A percentile compares a stretch with the other conserved stretches of the same genome.
phyloP scores from a whole-genome alignment of 2,797 vertebrate species.

The Mastacembelus armatus region DNA sequence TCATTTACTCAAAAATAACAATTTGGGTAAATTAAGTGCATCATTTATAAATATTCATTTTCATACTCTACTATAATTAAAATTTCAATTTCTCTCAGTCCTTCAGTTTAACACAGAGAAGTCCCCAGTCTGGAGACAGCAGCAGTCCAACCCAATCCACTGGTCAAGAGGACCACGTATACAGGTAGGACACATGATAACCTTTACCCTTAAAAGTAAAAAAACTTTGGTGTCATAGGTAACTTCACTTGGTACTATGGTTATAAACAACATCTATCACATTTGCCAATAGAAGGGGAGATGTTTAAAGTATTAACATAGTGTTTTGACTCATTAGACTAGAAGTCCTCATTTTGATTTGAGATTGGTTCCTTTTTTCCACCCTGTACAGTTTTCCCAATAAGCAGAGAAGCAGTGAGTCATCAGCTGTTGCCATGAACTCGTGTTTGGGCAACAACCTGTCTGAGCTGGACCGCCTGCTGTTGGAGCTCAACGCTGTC shows the following conservation, averaged over 20 bases:
- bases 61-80: neutral
- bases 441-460: conserved; percentile 94
- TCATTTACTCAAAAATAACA: neutral
- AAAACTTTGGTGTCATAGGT: neutral
- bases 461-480: conserved; percentile 95
- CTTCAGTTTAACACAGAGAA: conserved; percentile 82
- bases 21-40: neutral
- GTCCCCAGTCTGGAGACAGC: conserved; percentile 82
- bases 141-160: conserved; percentile 77
- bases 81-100: conserved; percentile 58
- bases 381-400: conserved; percentile 91
- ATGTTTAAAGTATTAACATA: neutral
- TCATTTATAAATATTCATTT: neutral
- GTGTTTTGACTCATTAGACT: neutral
- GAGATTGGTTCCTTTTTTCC: conserved; percentile 5
- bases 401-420: conserved; percentile 92
- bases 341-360: conserved; percentile 2
- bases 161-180: conserved; percentile 95
- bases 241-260: neutral
- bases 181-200: conserved; percentile 84
- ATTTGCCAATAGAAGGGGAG: neutral
- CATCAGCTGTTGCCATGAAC: conserved; percentile 89
- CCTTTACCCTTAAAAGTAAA: neutral
- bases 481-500: conserved; percentile 95
- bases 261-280: neutral